A percentile compares a stretch with the other conserved stretches of the same genome.
Evolutionary conservation across 2,888 invertebrate species (phyloP).

Genomic region (Kryphioiulus occultus): DNA sequence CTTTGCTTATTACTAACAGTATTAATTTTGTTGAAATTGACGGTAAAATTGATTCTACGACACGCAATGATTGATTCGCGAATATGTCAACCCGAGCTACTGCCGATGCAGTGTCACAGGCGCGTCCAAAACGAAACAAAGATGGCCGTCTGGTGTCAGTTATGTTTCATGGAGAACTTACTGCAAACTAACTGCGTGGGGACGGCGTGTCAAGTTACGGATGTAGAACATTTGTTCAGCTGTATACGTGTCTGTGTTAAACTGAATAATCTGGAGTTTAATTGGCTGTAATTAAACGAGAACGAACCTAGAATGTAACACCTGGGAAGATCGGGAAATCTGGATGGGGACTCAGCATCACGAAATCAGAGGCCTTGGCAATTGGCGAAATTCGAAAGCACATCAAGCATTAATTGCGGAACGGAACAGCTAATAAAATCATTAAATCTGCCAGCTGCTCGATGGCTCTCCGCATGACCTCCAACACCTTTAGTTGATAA

Average conservation of each 20-base stretch:
- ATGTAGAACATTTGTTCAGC: constrained; percentile 18
- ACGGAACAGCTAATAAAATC: constrained; percentile 18
- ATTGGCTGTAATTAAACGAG: constrained; percentile 17
- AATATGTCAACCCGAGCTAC: too few relatives aligned
- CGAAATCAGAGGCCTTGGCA: neutral
- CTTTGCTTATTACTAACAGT: too few relatives aligned
- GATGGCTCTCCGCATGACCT: neutral
- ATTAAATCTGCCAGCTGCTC: constrained; percentile 6
- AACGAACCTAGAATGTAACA: neutral
- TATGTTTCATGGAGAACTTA: too few relatives aligned
- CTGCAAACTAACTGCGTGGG: neutral
- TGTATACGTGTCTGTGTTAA: neutral
- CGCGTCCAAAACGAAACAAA: neutral
- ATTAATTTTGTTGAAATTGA: too few relatives aligned
- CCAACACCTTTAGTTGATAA: neutral
- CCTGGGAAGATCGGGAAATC: neutral
- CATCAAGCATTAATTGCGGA: neutral
- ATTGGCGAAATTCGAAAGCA: neutral
- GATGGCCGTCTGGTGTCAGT: neutral
- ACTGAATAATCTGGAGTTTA: neutral
- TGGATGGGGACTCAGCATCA: neutral
- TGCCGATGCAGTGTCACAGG: neutral
- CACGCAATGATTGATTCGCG: too few relatives aligned
- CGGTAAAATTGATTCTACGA: too few relatives aligned
- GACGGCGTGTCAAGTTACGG: neutral